Evolutionary conservation across 2,888 invertebrate species (phyloP), one percentile per base, ranked within the genome.

Genomic region (Lutraria lutraria): DNA sequence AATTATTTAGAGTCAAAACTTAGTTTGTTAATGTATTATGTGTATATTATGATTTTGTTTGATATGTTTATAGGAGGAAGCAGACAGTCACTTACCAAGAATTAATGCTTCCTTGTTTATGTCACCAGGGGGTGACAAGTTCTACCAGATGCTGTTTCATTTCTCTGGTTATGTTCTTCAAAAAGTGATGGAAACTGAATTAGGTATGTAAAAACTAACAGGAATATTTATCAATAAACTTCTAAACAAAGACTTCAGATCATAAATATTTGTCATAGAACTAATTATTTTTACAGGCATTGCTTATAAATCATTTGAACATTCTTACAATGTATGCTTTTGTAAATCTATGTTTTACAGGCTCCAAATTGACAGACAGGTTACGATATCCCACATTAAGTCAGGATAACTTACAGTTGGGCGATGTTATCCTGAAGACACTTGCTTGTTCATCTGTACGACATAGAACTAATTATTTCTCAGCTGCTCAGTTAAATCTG

Each of bases 61-160:
- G 60, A 60, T 21, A 12, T 68, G 6, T n/a, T 54, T 92, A 29
- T 93, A 96, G 96, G 94, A 95, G 81, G 96, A 96, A 79, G 90
- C 94, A 34, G 95, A 95, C 25, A 92, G 95, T 10, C 94, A 94
- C 83, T 92, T 96, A 54, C 96, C 96, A 0, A 91, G 95, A 56
- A 94, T 96, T 63, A 94, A 94, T 82, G 94, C 96, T 1, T 95
- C 96, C 0, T 86, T 96, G 88, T 95, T 96, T 81, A 93, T 96
- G 93, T 95, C 96, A 29, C 96, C 96, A 25, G 96, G 96, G 12
- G 96, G 96, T 76, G 95, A 95, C 53, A 96, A 95, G 89, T 96
- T 96, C 87, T 95, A 94, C 86, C 93, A 95, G 63, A 92, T 96
- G n/a, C 84, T 96, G 56, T 94, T 95, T 81, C 90, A 91, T 80